A percentile compares a stretch with the other conserved stretches of the same genome.
Evolutionary conservation across 2,113 vertebrate genomes (phyloP).

Genomic region (Todiramphus saurophagus): DNA sequence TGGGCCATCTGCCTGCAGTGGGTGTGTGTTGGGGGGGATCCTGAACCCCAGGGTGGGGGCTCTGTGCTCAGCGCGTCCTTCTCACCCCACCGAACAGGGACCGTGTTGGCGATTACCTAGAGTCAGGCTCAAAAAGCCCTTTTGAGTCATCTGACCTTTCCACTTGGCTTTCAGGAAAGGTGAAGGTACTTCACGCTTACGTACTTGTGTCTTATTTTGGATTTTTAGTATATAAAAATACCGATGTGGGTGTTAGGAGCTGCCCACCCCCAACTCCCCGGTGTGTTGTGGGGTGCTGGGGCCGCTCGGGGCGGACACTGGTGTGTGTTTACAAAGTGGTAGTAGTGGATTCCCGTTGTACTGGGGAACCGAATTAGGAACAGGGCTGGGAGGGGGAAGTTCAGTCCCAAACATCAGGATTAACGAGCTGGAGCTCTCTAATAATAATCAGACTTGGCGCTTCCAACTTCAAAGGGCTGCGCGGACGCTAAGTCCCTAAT

Average conservation of each 20-base stretch:
- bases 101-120: neutral
- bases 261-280: neutral
- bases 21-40: too few relatives aligned
- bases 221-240: constrained; percentile 34
- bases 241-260: neutral
- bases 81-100: fast-evolving
- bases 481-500: constrained; percentile 35
- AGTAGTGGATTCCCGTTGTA: neutral
- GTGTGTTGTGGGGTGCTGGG: neutral
- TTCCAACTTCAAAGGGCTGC: constrained; percentile 58
- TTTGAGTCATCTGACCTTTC: constrained; percentile 57
- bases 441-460: constrained; percentile 57
- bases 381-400: neutral
- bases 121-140: neutral
- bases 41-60: fast-evolving
- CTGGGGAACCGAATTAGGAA: neutral
- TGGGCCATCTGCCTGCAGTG: too few relatives aligned
- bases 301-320: fast-evolving
- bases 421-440: constrained; percentile 57
- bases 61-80: fast-evolving
- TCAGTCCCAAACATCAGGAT: constrained; percentile 43
- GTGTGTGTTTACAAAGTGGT: neutral
- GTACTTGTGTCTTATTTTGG: neutral
- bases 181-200: constrained; percentile 55
- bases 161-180: constrained; percentile 45